Evolutionary conservation across 2,113 vertebrate genomes (phyloP), one percentile per base, ranked within the genome.

Genomic region (Neolamprologus modestus): DNA sequence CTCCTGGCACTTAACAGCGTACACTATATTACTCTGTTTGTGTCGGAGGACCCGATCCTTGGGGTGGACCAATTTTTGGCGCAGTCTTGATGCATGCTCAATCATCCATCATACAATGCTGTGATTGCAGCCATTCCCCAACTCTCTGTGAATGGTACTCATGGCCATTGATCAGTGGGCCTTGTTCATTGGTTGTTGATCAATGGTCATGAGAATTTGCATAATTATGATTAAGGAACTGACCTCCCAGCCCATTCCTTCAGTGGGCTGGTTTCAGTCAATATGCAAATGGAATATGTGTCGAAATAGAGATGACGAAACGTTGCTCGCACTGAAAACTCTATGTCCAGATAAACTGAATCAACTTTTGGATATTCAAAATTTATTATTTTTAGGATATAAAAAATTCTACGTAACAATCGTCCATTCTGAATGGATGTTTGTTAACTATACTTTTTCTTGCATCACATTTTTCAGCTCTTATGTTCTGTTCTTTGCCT

Each of bases 261-360:
- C 4, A 55, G 21, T 55, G 4, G 54, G 11, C 12, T 26, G 21
- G 21, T 26, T 57, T 57, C 54, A 57, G 54, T 55, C 12, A 0
- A 8, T 55, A 0, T 55, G 53, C 53, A 55, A 55, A 24, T 24
- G 53, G 1, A 0, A 12, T 54, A 12, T 21, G 52, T 26, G 54
- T 0, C 1, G 3, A 57, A 28, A 57, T 16, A 54, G 55, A 57
- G 55, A 54, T 28, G 24, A 28, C 13, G 3, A 57, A 57, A 57
- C 4, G 3, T 2, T 57, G 4, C 55, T 57, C 24, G 0, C 24
- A 57, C 24, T 16, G 24, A 57, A 57, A 57, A 28, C 4, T 8
- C 54, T 57, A 14, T 1, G 0, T 57, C 12, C 0, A 57, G 24
- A 14, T 57, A 26, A 26, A 57, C 54, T 0, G 12, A 3, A 26